Evolutionary conservation across 2,113 vertebrate genomes (phyloP).

Genomic region (Nothoprocta pentlandii): DNA sequence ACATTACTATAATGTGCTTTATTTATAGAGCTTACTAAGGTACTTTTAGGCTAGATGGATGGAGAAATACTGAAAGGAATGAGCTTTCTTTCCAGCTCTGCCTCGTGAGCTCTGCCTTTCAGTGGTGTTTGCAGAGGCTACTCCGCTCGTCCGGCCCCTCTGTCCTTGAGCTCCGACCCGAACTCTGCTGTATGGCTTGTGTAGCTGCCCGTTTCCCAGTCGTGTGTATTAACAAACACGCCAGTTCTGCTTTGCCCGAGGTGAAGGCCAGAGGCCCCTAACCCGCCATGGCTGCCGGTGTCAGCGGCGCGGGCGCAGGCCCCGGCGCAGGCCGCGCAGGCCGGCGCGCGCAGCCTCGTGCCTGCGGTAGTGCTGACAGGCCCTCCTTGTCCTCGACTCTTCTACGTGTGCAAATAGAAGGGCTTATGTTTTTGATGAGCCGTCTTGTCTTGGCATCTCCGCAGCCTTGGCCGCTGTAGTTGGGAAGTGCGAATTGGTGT

Average conservation of each 20-base stretch:
- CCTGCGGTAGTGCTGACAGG: background rate
- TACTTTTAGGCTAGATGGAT: background rate
- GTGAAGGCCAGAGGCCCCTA: constrained; percentile 13
- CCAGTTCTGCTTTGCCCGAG: background rate
- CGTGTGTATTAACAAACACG: background rate
- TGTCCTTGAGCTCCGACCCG: background rate
- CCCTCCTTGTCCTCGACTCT: background rate
- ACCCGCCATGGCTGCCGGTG: background rate
- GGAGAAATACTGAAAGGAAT: background rate
- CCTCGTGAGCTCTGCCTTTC: background rate
- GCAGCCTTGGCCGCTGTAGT: background rate
- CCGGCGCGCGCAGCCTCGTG: background rate
- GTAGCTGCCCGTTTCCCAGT: background rate
- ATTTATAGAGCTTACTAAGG: constrained; percentile 10
- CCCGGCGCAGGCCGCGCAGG: too few relatives aligned
- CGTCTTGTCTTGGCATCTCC: background rate
- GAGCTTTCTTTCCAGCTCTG: background rate
- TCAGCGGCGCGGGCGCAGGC: background rate
- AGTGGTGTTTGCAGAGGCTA: background rate
- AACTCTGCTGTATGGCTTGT: background rate
- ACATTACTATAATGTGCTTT: background rate
- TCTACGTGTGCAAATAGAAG: background rate
- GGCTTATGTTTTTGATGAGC: constrained; percentile 3
- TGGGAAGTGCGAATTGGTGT: background rate
- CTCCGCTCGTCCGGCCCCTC: background rate